These are phyloP conservation scores for Homarus gammarus DNA, from an alignment of 2,888 invertebrate species.

Conservation along the genomic window DNA sequence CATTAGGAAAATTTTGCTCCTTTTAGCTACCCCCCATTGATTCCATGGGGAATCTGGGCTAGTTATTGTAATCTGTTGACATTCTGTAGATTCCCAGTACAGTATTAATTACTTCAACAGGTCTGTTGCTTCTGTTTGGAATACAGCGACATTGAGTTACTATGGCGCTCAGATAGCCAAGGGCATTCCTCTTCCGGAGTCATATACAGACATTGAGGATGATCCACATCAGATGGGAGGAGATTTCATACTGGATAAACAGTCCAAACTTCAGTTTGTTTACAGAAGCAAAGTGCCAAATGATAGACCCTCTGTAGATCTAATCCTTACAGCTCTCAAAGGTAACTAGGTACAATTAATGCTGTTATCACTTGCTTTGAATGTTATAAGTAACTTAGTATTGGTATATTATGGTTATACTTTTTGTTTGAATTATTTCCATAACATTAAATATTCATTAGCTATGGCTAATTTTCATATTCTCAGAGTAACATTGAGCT, in stretches of 20 bases:
- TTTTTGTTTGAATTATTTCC: neutral
- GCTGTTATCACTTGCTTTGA: too few relatives aligned
- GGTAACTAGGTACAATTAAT: neutral
- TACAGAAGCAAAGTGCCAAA: conserved; percentile 75
- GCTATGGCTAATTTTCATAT: neutral
- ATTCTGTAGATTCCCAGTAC: neutral
- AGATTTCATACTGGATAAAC: conserved; percentile 76
- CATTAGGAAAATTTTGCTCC: neutral
- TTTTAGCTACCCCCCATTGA: too few relatives aligned
- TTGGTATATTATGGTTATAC: neutral
- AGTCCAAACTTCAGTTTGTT: conserved; percentile 66
- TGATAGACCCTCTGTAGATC: conserved; percentile 76
- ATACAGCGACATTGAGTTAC: conserved; percentile 65
- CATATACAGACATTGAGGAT: conserved; percentile 76
- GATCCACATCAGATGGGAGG: conserved; percentile 78
- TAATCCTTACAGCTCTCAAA: conserved; percentile 40
- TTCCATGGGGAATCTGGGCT: neutral
- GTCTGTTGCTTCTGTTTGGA: conserved; percentile 76
- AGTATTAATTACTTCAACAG: conserved; percentile 45
- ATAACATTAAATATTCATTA: neutral
- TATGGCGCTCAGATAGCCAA: conserved; percentile 75
- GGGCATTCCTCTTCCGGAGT: conserved; percentile 70
- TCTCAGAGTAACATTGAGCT: neutral
- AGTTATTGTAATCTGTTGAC: neutral
- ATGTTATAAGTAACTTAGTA: neutral